phyloP scores from a whole-genome alignment of 2,113 vertebrate genomes.

The Chaetops frenatus region DNA sequence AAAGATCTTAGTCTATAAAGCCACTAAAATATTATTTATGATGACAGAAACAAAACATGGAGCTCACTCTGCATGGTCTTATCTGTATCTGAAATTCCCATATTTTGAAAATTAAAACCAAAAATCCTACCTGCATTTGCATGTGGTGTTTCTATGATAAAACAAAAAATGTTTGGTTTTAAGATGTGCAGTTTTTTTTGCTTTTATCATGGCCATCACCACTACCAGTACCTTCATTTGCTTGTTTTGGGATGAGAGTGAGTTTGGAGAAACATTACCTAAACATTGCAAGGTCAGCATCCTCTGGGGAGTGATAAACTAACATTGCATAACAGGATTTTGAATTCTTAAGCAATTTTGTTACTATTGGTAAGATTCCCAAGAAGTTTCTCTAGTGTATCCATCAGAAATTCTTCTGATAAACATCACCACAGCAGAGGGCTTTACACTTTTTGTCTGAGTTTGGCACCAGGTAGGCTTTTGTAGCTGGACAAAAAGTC shows the following conservation, averaged over 20 bases:
- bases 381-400: not conserved
- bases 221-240: not conserved
- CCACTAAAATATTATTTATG: not conserved
- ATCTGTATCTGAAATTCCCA: not conserved
- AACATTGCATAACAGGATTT: not conserved
- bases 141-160: not conserved
- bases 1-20: not conserved
- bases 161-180: not conserved
- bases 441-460: not conserved
- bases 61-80: not conserved
- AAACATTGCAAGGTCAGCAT: not conserved
- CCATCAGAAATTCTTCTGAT: accelerated
- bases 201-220: not conserved
- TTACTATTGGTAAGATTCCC: not conserved
- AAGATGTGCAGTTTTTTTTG: not conserved
- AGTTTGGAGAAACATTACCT: not conserved
- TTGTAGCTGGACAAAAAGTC: not conserved
- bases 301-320: not conserved
- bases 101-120: not conserved
- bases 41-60: not conserved
- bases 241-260: not conserved
- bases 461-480: not conserved
- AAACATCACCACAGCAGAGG: not conserved
- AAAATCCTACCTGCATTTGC: not conserved
- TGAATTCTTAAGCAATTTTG: not conserved